phyloP scores from a whole-genome alignment of 2,113 vertebrate species.

The Triplophysa rosa region DNA sequence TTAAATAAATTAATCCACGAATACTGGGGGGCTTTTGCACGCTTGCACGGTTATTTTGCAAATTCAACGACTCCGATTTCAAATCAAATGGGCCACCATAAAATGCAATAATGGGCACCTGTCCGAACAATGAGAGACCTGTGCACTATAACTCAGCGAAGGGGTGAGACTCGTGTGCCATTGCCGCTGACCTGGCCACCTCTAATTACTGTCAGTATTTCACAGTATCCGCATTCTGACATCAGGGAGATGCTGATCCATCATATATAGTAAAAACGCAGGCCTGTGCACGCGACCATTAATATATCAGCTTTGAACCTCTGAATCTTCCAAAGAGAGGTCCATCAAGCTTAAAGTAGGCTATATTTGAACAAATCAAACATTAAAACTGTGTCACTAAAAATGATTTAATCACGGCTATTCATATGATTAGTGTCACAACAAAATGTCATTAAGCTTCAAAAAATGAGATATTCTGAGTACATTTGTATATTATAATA shows the following conservation, averaged over 20 bases:
- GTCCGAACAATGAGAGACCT: slow-evolving; percentile 39
- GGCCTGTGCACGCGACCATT: background rate
- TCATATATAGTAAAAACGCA: slow-evolving; percentile 46
- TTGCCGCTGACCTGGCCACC: slow-evolving; percentile 67
- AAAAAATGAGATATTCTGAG: background rate
- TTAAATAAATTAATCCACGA: slow-evolving; percentile 70
- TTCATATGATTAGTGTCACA: background rate
- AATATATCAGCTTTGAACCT: background rate
- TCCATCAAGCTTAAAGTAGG: background rate
- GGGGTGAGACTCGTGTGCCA: slow-evolving; percentile 67
- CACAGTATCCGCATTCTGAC: slow-evolving; percentile 69
- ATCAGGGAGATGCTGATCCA: slow-evolving; percentile 65
- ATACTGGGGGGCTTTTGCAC: background rate
- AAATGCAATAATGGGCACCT: slow-evolving; percentile 33
- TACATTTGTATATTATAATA: no score
- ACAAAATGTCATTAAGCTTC: background rate
- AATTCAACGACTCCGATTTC: background rate
- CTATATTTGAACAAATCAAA: background rate
- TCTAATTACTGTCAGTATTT: slow-evolving; percentile 77
- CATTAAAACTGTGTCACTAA: background rate
- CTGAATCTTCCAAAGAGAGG: background rate
- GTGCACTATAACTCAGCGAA: slow-evolving; percentile 66
- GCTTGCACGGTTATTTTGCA: background rate
- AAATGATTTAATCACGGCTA: background rate
- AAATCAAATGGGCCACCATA: slow-evolving; percentile 13